Evolutionary conservation across 2,113 vertebrate species (phyloP), one percentile per base, ranked within the genome.

Genomic region (Jaculus jaculus): DNA sequence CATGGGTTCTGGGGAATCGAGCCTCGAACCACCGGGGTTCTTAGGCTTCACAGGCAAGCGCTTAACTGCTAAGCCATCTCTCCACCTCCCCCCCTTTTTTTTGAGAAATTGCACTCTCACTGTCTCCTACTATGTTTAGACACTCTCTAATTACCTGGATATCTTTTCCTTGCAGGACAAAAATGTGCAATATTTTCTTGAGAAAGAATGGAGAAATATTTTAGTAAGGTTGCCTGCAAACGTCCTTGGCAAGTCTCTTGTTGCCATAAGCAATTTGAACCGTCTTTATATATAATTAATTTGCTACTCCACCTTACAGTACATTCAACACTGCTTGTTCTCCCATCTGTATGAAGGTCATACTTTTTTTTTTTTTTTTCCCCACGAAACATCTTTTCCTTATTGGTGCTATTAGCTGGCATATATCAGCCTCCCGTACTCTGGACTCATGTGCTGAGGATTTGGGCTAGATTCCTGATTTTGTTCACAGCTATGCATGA

Each of bases 201-300:
- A 96, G 30, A 42, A 86, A 92, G 39, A 58, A 63, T 51, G 26
- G 65, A 71, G 4, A 91, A 79, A 87, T 79, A n/a, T 85, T 94
- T 94, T n/a, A 58, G 23, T 77, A 77, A 91, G 42, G 16, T 42
- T 81, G 21, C 60, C 20, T 69, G 30, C 77, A 77, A 88, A 77
- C 89, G 90, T 83, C 82, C 93, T 96, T 94, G 84, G 68, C 80
- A 82, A 26, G 26, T 82, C 63, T 89, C 63, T 80, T 81, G 60
- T 61, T 88, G 60, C 75, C 26, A 37, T 78, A 77, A 95, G 94
- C 88, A 95, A 79, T 83, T 74, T 74, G 79, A 95, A 69, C 72
- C 88, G 51, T 69, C 92, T 93, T 94, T 94, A 83, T 95, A 94
- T 75, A 28, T 83, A 81, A 93, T 84, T 93, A 88, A 71, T 91